Percentiles rank a stretch among this genome's conserved stretches.
These are phyloP conservation scores for Scomber colias DNA, from an alignment of 2,113 vertebrate genomes.

Conservation along the genomic window DNA sequence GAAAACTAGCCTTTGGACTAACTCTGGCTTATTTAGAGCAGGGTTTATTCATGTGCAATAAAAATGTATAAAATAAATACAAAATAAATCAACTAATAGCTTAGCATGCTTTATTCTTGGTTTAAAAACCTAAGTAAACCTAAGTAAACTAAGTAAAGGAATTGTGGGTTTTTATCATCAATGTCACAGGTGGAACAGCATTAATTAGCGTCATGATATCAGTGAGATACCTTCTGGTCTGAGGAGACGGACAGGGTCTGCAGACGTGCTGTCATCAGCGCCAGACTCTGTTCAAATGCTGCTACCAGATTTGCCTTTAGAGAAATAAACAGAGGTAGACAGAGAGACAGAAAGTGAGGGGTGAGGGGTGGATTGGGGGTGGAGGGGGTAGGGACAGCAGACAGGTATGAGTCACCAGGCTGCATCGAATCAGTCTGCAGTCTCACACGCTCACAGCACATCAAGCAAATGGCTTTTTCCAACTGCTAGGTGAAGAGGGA, in stretches of 20 bases:
- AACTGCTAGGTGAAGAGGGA: constrained; percentile 48
- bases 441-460: constrained; percentile 43
- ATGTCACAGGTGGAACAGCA: background rate
- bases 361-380: background rate
- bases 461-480: constrained; percentile 59
- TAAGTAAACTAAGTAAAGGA: no score
- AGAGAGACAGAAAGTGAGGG: background rate
- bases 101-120: background rate
- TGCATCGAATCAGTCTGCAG: constrained; percentile 32
- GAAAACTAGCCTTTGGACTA: no score
- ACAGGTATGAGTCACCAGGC: constrained; percentile 63
- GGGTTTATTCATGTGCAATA: no score
- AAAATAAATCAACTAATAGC: background rate
- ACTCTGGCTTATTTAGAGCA: no score
- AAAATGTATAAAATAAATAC: no score
- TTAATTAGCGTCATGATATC: background rate
- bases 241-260: constrained; percentile 93
- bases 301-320: constrained; percentile 96
- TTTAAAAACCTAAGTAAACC: no score
- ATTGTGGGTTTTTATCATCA: background rate
- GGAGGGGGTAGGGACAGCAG: background rate
- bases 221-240: constrained; percentile 90
- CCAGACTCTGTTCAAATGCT: constrained; percentile 97
- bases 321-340: constrained; percentile 25
- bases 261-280: constrained; percentile 96